Evolutionary conservation across 53 echinoderm and acorn worm species (phyloP).

Genomic region (Astropecten irregularis): DNA sequence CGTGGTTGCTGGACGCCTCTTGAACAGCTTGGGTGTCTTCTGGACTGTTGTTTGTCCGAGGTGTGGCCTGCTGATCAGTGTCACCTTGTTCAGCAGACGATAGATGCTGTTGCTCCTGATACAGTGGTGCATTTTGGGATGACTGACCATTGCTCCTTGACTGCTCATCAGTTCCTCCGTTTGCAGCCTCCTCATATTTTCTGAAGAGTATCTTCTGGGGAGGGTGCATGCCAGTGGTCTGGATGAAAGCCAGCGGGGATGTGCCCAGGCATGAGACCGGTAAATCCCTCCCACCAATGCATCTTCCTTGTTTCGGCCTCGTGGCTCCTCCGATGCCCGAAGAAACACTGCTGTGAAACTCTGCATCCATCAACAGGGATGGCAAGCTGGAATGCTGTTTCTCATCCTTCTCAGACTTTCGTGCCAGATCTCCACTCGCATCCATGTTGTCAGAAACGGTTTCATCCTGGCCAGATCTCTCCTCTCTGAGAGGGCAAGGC

Average conservation of each 20-base stretch:
- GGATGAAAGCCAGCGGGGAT: slow-evolving; percentile 35
- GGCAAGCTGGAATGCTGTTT: no score
- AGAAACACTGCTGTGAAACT: neutral
- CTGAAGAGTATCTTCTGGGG: neutral
- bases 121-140: no score
- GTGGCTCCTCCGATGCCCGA: neutral
- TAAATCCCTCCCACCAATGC: neutral
- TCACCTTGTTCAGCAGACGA: no score
- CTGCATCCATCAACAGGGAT: neutral
- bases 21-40: no score
- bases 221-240: neutral
- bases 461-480: neutral
- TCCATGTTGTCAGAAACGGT: neutral
- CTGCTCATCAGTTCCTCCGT: neutral
- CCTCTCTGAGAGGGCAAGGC: neutral
- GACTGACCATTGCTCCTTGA: neutral
- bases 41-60: no score
- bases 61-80: no score
- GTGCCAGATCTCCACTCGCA: neutral
- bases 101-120: no score
- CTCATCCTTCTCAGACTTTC: neutral
- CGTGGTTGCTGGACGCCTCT: no score
- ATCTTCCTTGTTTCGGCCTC: neutral
- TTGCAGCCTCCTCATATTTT: neutral
- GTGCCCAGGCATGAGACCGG: neutral